Conservation (phyloP, 2,113 vertebrate species). For the Melanocharis versteri region DNA sequence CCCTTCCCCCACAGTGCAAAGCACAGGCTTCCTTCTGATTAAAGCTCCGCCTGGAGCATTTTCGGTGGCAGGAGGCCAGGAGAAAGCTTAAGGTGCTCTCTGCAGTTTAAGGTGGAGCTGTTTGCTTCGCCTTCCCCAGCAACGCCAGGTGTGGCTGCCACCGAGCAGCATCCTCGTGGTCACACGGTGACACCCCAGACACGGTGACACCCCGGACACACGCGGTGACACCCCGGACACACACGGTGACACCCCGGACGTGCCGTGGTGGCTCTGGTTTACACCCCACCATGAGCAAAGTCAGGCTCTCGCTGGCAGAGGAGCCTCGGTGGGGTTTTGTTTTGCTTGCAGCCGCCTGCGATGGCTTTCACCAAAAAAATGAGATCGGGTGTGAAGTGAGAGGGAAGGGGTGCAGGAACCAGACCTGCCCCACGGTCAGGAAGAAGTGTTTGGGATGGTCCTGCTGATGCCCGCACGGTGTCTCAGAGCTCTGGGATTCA, state of each 20-base stretch:
- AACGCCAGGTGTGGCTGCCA: fast-evolving
- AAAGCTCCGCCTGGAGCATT: slow-evolving; percentile 57
- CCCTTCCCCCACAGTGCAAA: slow-evolving; percentile 50
- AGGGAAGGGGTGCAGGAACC: neutral
- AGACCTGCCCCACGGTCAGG: neutral
- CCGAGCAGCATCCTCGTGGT: neutral
- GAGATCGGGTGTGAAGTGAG: neutral
- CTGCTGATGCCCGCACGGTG: no score
- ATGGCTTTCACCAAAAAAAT: neutral
- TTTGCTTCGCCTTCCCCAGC: neutral
- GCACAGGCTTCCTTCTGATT: slow-evolving; percentile 64
- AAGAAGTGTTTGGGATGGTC: neutral
- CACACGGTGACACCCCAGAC: neutral
- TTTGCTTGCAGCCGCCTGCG: fast-evolving
- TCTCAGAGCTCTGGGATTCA: fast-evolving
- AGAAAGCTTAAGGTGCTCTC: slow-evolving; percentile 53
- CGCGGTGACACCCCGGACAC: fast-evolving
- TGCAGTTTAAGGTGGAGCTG: slow-evolving; percentile 70
- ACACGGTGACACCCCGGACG: fast-evolving
- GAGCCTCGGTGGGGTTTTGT: neutral
- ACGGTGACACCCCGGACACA: neutral
- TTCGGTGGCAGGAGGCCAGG: slow-evolving; percentile 60
- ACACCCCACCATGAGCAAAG: fast-evolving
- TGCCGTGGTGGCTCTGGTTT: neutral
- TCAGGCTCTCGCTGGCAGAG: fast-evolving